A percentile compares a stretch with the other conserved stretches of the same genome.
phyloP scores from a whole-genome alignment of 2,113 vertebrate species.

The Xenopus tropicalis region DNA sequence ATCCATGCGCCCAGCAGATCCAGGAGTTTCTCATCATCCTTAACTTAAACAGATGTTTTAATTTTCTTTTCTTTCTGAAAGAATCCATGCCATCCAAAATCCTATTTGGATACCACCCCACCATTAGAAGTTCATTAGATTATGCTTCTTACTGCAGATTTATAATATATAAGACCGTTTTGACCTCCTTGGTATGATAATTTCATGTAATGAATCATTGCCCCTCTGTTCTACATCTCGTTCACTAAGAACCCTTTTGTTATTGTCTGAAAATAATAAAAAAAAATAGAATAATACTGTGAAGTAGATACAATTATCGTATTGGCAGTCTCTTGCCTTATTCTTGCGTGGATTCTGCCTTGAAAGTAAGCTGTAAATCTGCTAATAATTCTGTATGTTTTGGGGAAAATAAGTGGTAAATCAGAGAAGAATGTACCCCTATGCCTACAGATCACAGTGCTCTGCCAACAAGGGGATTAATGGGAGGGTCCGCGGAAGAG shows the following conservation, averaged over 20 bases:
- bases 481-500: neutral
- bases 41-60: slow-evolving; percentile 13
- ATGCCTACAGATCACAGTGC: neutral
- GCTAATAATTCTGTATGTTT: slow-evolving; percentile 1
- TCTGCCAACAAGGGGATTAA: neutral
- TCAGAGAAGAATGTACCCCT: neutral
- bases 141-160: slow-evolving; percentile 12
- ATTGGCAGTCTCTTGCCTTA: neutral
- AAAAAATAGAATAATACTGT: neutral
- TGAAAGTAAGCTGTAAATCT: slow-evolving; percentile 8
- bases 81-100: slow-evolving; percentile 19
- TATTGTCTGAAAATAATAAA: slow-evolving; percentile 6
- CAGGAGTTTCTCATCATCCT: neutral
- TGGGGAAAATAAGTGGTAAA: neutral
- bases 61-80: neutral
- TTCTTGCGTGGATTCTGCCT: slow-evolving; percentile 9
- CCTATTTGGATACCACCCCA: slow-evolving; percentile 25
- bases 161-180: slow-evolving; percentile 9
- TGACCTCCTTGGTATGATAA: slow-evolving; percentile 21
- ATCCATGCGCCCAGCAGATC: neutral
- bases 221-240: neutral
- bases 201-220: slow-evolving; percentile 18
- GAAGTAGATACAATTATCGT: neutral
- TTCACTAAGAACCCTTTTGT: neutral
- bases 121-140: slow-evolving; percentile 37